Evolutionary conservation across 2,888 invertebrate genomes (phyloP).

Genomic region (Toxonevra muliebris): DNA sequence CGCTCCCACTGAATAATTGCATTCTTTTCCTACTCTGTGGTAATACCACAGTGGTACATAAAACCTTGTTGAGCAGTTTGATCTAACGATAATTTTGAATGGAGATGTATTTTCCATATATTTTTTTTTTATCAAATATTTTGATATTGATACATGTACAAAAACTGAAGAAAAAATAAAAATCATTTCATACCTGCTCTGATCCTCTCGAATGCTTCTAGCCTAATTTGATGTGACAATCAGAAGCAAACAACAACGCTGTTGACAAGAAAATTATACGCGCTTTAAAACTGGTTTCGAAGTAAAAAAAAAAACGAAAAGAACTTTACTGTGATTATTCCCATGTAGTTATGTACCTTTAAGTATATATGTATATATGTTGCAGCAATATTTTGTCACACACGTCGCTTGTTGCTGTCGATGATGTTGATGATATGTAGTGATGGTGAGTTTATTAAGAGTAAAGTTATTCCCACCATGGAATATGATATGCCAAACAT

Average conservation of each 20-base stretch:
- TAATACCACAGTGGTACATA: no score
- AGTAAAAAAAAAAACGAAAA: neutral
- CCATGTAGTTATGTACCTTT: neutral
- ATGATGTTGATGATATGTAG: neutral
- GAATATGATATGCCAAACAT: constrained; percentile 38
- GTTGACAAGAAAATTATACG: constrained; percentile 49
- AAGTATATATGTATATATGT: neutral
- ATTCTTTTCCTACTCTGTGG: no score
- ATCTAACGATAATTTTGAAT: no score
- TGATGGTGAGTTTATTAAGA: constrained; percentile 7
- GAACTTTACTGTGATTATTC: neutral
- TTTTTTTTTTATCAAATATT: no score
- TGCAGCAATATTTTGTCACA: neutral
- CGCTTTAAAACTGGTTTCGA: constrained; percentile 7
- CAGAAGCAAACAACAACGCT: constrained; percentile 49
- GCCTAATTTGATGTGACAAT: constrained; percentile 51
- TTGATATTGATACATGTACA: no score
- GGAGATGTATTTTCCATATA: no score
- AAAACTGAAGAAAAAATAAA: no score
- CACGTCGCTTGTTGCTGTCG: neutral
- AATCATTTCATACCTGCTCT: neutral
- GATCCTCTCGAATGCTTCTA: constrained; percentile 28
- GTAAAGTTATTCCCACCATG: constrained; percentile 53
- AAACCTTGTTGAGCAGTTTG: no score
- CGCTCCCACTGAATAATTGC: no score